Conservation (phyloP, 2,888 invertebrate species). For the Norana najaformis region DNA sequence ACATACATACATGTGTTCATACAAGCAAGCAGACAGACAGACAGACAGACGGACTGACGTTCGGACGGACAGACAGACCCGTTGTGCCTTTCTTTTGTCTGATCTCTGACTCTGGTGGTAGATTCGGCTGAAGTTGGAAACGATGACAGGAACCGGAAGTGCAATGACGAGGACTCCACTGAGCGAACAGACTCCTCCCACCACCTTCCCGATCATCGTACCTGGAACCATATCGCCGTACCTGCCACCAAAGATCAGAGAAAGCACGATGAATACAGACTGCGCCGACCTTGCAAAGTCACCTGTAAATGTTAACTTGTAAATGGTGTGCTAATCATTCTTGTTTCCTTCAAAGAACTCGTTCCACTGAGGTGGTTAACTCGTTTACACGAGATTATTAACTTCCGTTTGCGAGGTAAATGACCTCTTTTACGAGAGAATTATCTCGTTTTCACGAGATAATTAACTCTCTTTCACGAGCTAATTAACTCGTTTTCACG, state of each 20-base stretch:
- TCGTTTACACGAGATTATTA: too few species aligned
- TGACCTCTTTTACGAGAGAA: too few species aligned
- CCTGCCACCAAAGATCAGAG: constrained; percentile 66
- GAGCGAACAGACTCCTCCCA: constrained; percentile 73
- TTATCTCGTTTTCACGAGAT: too few species aligned
- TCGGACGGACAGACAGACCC: constrained; percentile 70
- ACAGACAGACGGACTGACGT: background rate
- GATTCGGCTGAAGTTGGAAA: constrained; percentile 86
- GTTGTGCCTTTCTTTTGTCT: constrained; percentile 97
- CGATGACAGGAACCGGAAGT: constrained; percentile 98
- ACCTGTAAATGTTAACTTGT: too few species aligned
- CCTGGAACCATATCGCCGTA: constrained; percentile 99
- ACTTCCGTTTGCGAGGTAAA: too few species aligned
- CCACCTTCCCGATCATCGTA: constrained; percentile 97
- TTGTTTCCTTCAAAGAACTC: too few species aligned
- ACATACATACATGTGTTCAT: background rate
- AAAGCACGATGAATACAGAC: too few species aligned
- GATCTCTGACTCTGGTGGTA: constrained; percentile 99
- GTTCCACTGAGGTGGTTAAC: too few species aligned
- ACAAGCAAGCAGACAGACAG: background rate
- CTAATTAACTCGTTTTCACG: too few species aligned
- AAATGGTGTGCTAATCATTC: too few species aligned
- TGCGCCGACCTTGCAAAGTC: too few species aligned
- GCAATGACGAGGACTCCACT: constrained; percentile 72
- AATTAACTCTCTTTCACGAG: too few species aligned